A percentile compares a stretch with the other conserved stretches of the same genome.
These are phyloP conservation scores for Aleiodes testaceus DNA, from an alignment of 2,888 invertebrate genomes.

Conservation along the genomic window DNA sequence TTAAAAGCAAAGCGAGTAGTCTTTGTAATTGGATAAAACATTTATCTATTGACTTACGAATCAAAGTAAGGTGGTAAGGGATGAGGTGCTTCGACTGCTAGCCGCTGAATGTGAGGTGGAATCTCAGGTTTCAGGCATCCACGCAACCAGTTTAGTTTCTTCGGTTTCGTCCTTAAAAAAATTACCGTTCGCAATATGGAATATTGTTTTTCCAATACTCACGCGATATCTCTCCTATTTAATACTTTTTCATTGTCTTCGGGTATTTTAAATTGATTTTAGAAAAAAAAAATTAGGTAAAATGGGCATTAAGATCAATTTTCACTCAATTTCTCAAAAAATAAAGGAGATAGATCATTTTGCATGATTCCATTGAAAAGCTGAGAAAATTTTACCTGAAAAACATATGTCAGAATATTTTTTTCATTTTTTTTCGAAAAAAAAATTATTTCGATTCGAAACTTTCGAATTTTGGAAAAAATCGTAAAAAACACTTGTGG, in stretches of 20 bases:
- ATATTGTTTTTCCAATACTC: slow-evolving; percentile 9
- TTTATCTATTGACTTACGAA: slow-evolving; percentile 63
- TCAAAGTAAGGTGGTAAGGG: slow-evolving; percentile 69
- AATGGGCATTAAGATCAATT: not conserved
- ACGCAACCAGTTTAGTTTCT: slow-evolving; percentile 68
- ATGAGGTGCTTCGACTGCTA: slow-evolving; percentile 67
- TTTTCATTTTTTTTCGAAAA: too few species aligned
- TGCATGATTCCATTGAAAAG: too few species aligned
- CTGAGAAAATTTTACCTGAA: too few species aligned
- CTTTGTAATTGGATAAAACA: not conserved
- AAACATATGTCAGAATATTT: too few species aligned
- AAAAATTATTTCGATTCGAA: too few species aligned
- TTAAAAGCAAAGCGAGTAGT: not conserved
- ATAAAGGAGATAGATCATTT: not conserved
- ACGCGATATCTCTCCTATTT: slow-evolving; percentile 11
- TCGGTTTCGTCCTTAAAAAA: slow-evolving; percentile 69
- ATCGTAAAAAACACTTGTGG: too few species aligned
- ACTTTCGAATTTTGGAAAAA: too few species aligned
- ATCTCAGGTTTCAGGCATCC: slow-evolving; percentile 66
- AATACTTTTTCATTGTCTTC: slow-evolving; percentile 19
- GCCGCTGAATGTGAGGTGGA: slow-evolving; percentile 60
- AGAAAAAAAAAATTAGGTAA: not conserved
- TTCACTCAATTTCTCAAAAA: too few species aligned
- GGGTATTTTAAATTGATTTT: not conserved
- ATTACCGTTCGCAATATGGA: slow-evolving; percentile 49